A percentile compares a stretch with the other conserved stretches of the same genome.
phyloP scores from a whole-genome alignment of 35 echinoderm and acorn worm species.

The Stichopus chloronotus region DNA sequence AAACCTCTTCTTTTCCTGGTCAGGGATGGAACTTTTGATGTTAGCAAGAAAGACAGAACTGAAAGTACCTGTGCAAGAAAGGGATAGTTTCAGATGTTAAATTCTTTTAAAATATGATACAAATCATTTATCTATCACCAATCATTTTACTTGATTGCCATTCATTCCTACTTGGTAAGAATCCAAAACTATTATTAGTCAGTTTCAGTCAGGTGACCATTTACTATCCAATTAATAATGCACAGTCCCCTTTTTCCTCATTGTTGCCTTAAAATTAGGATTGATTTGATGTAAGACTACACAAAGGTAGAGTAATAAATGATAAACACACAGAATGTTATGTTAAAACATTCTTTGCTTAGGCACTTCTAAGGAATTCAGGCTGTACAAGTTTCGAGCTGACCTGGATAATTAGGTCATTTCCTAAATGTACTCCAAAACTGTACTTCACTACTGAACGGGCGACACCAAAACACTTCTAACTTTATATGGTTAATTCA shows the following conservation, averaged over 20 bases:
- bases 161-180: background rate
- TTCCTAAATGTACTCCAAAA: too few relatives aligned
- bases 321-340: too few relatives aligned
- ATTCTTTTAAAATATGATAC: background rate
- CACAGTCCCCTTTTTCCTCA: background rate
- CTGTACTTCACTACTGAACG: too few relatives aligned
- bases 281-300: too few relatives aligned
- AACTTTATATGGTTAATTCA: too few relatives aligned
- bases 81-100: background rate
- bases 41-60: conserved; percentile 89
- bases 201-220: background rate
- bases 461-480: too few relatives aligned
- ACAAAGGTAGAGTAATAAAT: too few relatives aligned
- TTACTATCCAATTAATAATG: background rate
- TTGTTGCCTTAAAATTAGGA: background rate
- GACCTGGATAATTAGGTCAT: too few relatives aligned
- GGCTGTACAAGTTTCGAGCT: too few relatives aligned
- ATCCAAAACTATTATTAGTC: background rate
- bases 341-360: too few relatives aligned
- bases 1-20: conserved; percentile 65
- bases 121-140: background rate
- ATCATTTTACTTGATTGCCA: background rate
- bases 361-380: too few relatives aligned
- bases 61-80: conserved; percentile 77
- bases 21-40: conserved; percentile 50